phyloP scores from a whole-genome alignment of 2,888 invertebrate species.

The Nasonia oneida region DNA sequence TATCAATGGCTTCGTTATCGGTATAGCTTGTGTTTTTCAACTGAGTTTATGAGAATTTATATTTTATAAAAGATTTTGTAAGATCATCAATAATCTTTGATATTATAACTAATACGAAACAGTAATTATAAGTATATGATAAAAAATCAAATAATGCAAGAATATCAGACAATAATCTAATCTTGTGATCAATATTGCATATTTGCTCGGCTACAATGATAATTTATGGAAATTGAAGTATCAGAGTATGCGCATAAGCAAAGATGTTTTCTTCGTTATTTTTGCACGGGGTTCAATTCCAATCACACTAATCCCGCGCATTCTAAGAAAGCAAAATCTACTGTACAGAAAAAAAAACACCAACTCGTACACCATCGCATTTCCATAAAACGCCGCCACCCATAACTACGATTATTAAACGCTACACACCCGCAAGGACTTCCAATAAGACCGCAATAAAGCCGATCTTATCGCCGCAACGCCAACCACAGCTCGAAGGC shows the following conservation, averaged over 20 bases:
- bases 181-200: not conserved
- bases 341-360: not conserved
- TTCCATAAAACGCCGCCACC: slow-evolving; percentile 26
- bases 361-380: slow-evolving; percentile 6
- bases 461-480: slow-evolving; percentile 53
- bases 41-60: not conserved
- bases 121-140: too few relatives aligned
- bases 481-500: not conserved
- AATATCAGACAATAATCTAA: not conserved
- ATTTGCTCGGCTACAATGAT: not conserved
- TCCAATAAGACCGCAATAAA: slow-evolving; percentile 58
- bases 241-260: not conserved
- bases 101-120: not conserved
- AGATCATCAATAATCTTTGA: not conserved
- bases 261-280: not conserved
- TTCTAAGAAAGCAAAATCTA: not conserved
- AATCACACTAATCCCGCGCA: not conserved
- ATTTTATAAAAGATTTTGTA: not conserved
- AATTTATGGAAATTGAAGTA: not conserved
- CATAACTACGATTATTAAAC: not conserved
- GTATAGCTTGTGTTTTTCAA: not conserved
- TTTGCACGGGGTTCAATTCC: not conserved
- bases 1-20: not conserved
- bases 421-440: not conserved
- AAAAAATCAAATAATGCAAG: not conserved